Evolutionary conservation across 2,888 invertebrate species (phyloP).

Genomic region (Dendrolimus houi): DNA sequence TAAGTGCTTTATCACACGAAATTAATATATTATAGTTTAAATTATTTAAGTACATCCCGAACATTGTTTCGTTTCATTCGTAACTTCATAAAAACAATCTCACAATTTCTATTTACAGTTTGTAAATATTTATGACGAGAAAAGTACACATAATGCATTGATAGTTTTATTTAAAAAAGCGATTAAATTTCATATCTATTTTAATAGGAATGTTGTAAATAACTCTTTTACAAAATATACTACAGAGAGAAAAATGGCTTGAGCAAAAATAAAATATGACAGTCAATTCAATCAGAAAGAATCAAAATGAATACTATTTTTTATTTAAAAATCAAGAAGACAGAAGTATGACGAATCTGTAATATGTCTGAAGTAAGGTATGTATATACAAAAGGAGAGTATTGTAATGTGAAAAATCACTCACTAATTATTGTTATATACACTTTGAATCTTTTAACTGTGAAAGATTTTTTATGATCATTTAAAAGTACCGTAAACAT

Average conservation of each 20-base stretch:
- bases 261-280: not conserved
- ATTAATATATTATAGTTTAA: constrained; percentile 31
- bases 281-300: too few relatives aligned
- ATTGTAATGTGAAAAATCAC: too few relatives aligned
- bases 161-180: not conserved
- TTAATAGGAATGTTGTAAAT: not conserved
- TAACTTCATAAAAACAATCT: constrained; percentile 4
- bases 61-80: constrained; percentile 39
- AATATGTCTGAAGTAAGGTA: too few relatives aligned
- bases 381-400: too few relatives aligned
- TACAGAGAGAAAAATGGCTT: not conserved
- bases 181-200: not conserved
- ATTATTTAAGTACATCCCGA: constrained; percentile 59
- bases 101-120: constrained; percentile 21
- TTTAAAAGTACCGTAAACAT: too few relatives aligned
- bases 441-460: too few relatives aligned
- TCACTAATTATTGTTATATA: too few relatives aligned
- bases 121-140: not conserved
- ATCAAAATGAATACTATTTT: too few relatives aligned
- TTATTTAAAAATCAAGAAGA: too few relatives aligned
- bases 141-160: not conserved
- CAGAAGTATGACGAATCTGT: too few relatives aligned
- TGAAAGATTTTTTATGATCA: too few relatives aligned
- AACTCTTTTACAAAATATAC: not conserved
- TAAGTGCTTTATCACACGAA: constrained; percentile 48